Conservation (phyloP, 2,113 vertebrate species). For the Numida meleagris region DNA sequence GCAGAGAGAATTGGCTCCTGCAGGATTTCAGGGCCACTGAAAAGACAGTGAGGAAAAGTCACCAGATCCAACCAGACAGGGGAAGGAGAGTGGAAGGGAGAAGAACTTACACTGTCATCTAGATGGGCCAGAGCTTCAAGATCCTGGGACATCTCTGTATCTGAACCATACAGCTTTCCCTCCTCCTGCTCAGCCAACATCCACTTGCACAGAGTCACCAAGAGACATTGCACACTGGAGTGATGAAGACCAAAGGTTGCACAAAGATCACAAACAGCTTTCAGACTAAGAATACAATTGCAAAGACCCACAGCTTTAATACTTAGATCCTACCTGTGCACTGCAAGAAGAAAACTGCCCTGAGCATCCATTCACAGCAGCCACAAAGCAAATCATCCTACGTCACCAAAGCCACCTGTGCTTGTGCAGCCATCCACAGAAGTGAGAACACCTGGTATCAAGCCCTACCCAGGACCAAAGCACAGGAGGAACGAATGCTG, state of each 20-base stretch:
- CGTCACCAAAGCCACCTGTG: not conserved
- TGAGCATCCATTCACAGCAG: not conserved
- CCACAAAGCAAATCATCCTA: not conserved
- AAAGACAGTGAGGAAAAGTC: not conserved
- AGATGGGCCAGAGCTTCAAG: not conserved
- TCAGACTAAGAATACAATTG: not conserved
- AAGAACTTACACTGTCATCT: not conserved
- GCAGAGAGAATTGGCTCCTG: not conserved
- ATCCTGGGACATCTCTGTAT: not conserved
- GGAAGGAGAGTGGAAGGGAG: not conserved
- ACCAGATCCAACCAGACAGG: not conserved
- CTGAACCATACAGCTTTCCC: not conserved
- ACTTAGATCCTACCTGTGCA: not conserved
- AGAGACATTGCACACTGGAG: rapidly evolving
- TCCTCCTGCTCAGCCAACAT: not conserved
- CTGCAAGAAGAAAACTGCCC: not conserved
- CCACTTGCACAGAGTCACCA: not conserved
- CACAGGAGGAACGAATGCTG: not conserved
- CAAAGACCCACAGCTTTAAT: not conserved
- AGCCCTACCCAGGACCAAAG: not conserved
- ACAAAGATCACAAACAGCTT: not conserved
- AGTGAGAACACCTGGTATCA: not conserved
- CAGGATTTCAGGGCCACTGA: not conserved
- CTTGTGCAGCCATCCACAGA: not conserved
- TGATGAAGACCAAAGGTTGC: not conserved